Evolutionary conservation across 2,113 vertebrate species (phyloP).

Genomic region (Numenius arquata): DNA sequence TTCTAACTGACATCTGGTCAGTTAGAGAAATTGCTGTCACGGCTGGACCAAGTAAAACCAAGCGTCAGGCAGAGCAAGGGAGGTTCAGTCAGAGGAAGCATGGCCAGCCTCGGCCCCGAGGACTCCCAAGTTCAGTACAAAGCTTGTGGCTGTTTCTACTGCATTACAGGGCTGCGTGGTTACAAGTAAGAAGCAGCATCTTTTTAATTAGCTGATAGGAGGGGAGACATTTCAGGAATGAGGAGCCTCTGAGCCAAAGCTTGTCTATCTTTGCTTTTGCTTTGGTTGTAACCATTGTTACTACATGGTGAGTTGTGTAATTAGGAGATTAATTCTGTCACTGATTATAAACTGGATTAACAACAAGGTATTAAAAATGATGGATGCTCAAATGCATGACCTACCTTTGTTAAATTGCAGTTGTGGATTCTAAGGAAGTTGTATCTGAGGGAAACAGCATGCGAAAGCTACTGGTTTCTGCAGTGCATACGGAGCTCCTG

Average conservation of each 20-base stretch:
- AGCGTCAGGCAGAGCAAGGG: not conserved
- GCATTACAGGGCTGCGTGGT: not conserved
- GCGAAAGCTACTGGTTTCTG: not conserved
- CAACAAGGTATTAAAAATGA: not conserved
- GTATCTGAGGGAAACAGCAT: not conserved
- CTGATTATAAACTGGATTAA: not conserved
- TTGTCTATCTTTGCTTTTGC: not conserved
- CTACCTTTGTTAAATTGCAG: not conserved
- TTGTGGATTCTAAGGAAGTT: not conserved
- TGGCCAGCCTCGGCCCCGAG: not conserved
- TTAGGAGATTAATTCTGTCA: not conserved
- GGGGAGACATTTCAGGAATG: rapidly evolving
- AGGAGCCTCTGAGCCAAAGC: not conserved
- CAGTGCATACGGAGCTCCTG: not conserved
- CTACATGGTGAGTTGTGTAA: not conserved
- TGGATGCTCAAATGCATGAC: not conserved
- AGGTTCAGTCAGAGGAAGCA: not conserved
- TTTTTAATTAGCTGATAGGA: not conserved
- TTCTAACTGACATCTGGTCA: not conserved
- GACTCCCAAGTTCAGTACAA: not conserved
- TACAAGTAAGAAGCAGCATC: not conserved
- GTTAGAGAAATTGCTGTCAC: not conserved
- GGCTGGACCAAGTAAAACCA: not conserved
- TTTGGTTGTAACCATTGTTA: not conserved
- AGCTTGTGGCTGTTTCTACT: not conserved